Conservation (phyloP, 2,797 vertebrate species). For the Trichosurus vulpecula region DNA sequence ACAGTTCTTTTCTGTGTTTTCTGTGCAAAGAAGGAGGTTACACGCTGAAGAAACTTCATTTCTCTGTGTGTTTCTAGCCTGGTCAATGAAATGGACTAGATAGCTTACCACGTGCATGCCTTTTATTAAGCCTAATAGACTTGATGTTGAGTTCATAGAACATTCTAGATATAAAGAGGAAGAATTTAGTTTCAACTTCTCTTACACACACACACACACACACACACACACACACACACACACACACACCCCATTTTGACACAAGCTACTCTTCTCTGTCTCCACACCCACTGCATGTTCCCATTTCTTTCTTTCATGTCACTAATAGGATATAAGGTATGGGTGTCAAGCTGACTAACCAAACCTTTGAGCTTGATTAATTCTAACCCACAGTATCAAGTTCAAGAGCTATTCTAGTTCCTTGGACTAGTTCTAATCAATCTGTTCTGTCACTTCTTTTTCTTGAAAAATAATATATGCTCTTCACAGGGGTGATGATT, state of each 20-base stretch:
- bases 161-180: neutral
- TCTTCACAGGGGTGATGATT: neutral
- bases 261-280: neutral
- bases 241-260: neutral
- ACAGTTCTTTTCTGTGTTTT: neutral
- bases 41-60: neutral
- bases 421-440: neutral
- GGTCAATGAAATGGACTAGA: neutral
- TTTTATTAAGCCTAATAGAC: conserved; percentile 5
- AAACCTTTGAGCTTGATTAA: neutral
- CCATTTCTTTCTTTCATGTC: neutral
- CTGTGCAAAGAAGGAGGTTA: neutral
- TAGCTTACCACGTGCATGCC: neutral
- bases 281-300: neutral
- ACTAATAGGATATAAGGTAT: neutral
- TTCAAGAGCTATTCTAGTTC: neutral
- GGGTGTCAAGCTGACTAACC: neutral
- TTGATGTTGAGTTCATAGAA: neutral
- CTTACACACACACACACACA: neutral
- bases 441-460: neutral
- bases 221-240: neutral
- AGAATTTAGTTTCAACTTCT: neutral
- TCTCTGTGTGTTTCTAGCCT: neutral
- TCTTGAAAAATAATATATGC: neutral
- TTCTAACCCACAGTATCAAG: neutral